phyloP scores from a whole-genome alignment of 2,888 invertebrate species.

The Abrostola triplasia region DNA sequence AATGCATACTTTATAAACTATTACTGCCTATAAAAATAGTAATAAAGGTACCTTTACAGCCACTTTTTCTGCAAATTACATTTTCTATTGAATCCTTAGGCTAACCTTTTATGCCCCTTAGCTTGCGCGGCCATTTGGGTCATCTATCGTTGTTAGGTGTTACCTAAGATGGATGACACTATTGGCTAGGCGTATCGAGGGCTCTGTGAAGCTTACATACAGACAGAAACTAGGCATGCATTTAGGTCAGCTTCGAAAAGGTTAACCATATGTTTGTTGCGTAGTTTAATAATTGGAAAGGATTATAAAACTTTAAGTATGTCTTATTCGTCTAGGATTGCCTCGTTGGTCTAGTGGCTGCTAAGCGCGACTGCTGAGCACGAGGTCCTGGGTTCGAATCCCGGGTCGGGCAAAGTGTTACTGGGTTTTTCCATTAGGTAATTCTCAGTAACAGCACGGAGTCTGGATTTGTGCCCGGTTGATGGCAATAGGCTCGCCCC shows the following conservation, averaged over 20 bases:
- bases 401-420: too few relatives aligned
- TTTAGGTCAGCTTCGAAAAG: slow-evolving; percentile 4
- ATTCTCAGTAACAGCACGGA: too few relatives aligned
- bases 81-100: slow-evolving; percentile 49
- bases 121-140: slow-evolving; percentile 31
- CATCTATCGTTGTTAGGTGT: slow-evolving; percentile 47
- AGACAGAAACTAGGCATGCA: not conserved
- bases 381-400: too few relatives aligned
- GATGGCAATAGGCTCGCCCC: too few relatives aligned
- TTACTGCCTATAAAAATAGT: slow-evolving; percentile 50
- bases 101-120: slow-evolving; percentile 49
- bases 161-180: slow-evolving; percentile 50
- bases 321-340: too few relatives aligned
- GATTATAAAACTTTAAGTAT: not conserved
- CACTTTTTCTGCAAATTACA: slow-evolving; percentile 49
- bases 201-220: slow-evolving; percentile 2
- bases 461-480: too few relatives aligned
- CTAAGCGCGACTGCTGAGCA: too few relatives aligned
- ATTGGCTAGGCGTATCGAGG: slow-evolving; percentile 29
- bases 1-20: slow-evolving; percentile 37
- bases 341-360: too few relatives aligned
- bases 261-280: not conserved
- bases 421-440: too few relatives aligned
- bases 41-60: slow-evolving; percentile 46
- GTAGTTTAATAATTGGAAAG: not conserved